Base-by-base conservation (phyloP, 2,888 invertebrate genomes). In the Zygaena filipendulae region DNA sequence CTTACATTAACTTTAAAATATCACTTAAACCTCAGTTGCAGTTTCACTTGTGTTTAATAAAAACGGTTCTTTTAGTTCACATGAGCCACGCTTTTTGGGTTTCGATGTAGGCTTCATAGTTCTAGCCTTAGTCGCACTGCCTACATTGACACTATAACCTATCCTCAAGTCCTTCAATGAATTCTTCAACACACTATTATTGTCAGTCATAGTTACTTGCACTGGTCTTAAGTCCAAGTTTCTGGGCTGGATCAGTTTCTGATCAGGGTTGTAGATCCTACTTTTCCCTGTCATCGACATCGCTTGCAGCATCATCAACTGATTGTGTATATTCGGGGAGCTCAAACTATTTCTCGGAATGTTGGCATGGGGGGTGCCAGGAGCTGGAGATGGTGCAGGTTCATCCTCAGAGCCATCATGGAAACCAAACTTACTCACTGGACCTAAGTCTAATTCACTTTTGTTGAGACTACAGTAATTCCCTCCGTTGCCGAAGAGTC, bases 1-100 rank as follows among this genome's bases (percentile, higher is more conserved):
- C 22, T n/a, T n/a, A n/a, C n/a, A n/a, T n/a, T n/a, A n/a, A n/a
- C n/a, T n/a, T n/a, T n/a, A n/a, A n/a, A n/a, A n/a, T n/a, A n/a
- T n/a, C 25, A 33, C 29, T 82, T 84, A 91, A 71, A 92, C 92
- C 80, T 92, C 92, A 39, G 92, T 92, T 27, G 92, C 92, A 46
- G 91, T 92, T 50, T 92, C 92, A 35, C 87, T 86, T 55, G 91
- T 87, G 62, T 91, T 91, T 59, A 90, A 88, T 52, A 91, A 87
- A 48, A 91, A 82, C 31, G 90, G 90, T 48, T 90, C 90, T 49
- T 84, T 86, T 45, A 77, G 55, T 40, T 79, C 83, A 33, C 86
- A 82, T 11, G 85, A 82, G 32, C 82, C 81, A 36, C 87, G 84
- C 72, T 91, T 91, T 58, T 87, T 88, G 6, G 88, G 88, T 45